Evolutionary conservation across 92 coral and sea anemone genomes (phyloP), one percentile per base, ranked within the genome.

Genomic region (Montipora capitata): DNA sequence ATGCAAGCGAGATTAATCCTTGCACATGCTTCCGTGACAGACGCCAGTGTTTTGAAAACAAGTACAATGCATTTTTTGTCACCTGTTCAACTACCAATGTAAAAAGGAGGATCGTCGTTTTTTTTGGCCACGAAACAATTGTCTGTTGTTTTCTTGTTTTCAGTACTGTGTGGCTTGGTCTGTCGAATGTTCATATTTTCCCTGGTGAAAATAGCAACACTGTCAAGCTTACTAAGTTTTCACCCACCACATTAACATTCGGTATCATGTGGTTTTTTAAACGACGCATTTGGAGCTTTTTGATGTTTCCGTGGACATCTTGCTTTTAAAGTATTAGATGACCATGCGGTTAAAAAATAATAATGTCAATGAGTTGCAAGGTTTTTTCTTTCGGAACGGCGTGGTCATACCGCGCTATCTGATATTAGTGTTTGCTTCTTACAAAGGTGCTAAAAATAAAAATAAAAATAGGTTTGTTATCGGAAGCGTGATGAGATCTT

Each of bases 291-390:
- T 72, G 48, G 43, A 42, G 58, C 74, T 72, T 51, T 52, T 73
- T 83, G 72, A 83, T 72, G 87, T 83, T 83, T 61, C 72, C 79
- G 72, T 18, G 40, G 5, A 16, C 54, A 68, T 72, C 8, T 6
- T 73, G 39, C 87, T 83, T 83, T 83, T 72, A 73, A 72, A 49
- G 64, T 72, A 83, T 83, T 83, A 72, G n/a, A 35, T 83, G 80
- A 71, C 87, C 61, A 59, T 72, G 61, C 52, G 59, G 39, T 83
- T 68, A 62, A 59, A 83, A 83, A 72, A 20, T 57, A 58, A 51
- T 59, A 52, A 41, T 27, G 69, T 70, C 86, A 71, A 54, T 82
- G 54, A 67, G 61, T 49, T 40, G 79, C 44, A 41, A 5, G 71
- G n/a, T 42, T 61, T 17, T 35, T 8, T 3, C 9, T 54, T 16